Evolutionary conservation across 2,113 vertebrate genomes (phyloP), one percentile per base, ranked within the genome.

Genomic region (Carlito syrichta): DNA sequence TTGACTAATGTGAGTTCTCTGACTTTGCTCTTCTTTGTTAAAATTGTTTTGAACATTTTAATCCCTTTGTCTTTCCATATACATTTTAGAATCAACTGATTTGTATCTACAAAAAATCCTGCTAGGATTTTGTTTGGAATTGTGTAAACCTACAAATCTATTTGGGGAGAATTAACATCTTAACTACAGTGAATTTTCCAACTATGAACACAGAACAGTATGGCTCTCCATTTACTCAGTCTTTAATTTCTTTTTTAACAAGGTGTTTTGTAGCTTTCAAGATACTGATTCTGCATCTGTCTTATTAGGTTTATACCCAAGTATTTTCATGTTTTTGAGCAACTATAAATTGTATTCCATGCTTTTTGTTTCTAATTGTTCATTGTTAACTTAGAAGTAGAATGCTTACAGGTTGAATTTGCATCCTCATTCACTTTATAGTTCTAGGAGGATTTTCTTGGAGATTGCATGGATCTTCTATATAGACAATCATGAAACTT

Each of bases 41-140:
- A 68, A 96, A 79, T 74, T 92, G n/a, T 79, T 96, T 71, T 92
- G 20, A 19, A 13, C 66, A 8, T 86, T 92, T 97, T 92, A 83
- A 89, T 89, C 62, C 14, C 20, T 63, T 91, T 52, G 10, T 32
- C 25, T 77, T 93, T 73, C 23, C 63, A 48, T 88, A 83, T 62
- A 78, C 45, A 74, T 54, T 87, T 96, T 66, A 91, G 30, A 91
- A 88, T 85, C 60, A 62, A 45, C 17, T 93, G 25, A 62, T 87
- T 35, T 87, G 19, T 92, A 68, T 95, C n/a, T 89, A 58, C 2
- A 93, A 88, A 86, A 69, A 27, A 54, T 56, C 79, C 87, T 95
- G 8, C 93, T 90, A 82, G 35, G 48, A 84, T 79, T 94, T 97
- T 92, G 12, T 45, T 69, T 87, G 40, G 63, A 94, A 56, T 73